Evolutionary conservation across 2,888 invertebrate species (phyloP).

Genomic region (Phoronis australis): DNA sequence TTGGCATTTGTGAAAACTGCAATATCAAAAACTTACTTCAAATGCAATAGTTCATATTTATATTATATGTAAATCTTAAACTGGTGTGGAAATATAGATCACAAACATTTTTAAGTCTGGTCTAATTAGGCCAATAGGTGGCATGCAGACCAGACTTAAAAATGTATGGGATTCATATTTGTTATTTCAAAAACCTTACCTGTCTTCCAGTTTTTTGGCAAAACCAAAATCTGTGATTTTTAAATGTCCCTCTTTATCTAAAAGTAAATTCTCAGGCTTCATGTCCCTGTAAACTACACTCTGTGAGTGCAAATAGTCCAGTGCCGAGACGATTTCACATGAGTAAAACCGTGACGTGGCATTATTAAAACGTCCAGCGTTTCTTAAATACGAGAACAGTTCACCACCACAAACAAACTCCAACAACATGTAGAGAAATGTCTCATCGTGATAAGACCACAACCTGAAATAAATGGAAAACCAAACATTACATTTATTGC

Average conservation of each 20-base stretch:
- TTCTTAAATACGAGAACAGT: slow-evolving; percentile 89
- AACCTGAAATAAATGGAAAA: too few species aligned
- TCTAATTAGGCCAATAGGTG: too few species aligned
- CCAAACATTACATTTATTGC: too few species aligned
- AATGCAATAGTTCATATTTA: too few species aligned
- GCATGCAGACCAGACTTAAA: too few species aligned
- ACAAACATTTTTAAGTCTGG: too few species aligned
- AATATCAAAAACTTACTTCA: too few species aligned
- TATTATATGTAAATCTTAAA: too few species aligned
- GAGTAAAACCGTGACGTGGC: slow-evolving; percentile 87
- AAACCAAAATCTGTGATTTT: slow-evolving; percentile 98
- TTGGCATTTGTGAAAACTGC: too few species aligned
- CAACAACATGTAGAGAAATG: slow-evolving; percentile 92
- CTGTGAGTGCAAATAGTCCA: slow-evolving; percentile 88
- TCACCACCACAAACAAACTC: slow-evolving; percentile 95
- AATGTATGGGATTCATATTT: too few species aligned
- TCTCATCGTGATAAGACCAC: slow-evolving; percentile 86
- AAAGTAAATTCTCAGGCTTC: slow-evolving; percentile 74
- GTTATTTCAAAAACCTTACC: too few species aligned
- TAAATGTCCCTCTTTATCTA: slow-evolving; percentile 88
- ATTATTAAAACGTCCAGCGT: slow-evolving; percentile 75
- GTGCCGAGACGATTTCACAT: slow-evolving; percentile 85
- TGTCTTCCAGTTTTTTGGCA: slow-evolving; percentile 87
- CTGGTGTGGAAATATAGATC: too few species aligned
- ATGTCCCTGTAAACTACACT: slow-evolving; percentile 51